A percentile compares a stretch with the other conserved stretches of the same genome.
Evolutionary conservation across 2,888 invertebrate genomes (phyloP).

Genomic region (Diadegma fenestrale): DNA sequence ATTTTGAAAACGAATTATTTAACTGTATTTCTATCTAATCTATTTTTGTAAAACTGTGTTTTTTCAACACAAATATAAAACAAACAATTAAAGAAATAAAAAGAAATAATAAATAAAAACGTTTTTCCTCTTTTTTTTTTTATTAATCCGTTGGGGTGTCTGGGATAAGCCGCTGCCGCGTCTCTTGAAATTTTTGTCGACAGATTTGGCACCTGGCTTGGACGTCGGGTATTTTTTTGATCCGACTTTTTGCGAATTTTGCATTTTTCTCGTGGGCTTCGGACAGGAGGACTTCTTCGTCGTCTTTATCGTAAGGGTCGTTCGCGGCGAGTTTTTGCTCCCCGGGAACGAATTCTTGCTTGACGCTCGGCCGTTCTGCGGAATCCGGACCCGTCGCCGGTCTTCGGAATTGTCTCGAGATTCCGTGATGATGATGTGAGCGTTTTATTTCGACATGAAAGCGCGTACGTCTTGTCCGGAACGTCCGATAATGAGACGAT

Average conservation of each 20-base stretch:
- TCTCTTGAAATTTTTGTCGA: no score
- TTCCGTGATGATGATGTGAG: slow-evolving; percentile 96
- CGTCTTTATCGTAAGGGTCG: slow-evolving; percentile 72
- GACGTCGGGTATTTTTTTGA: slow-evolving; percentile 29
- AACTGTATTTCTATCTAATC: no score
- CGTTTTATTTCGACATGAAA: slow-evolving; percentile 95
- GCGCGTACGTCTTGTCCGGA: slow-evolving; percentile 95
- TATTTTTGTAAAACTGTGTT: no score
- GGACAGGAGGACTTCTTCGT: slow-evolving; percentile 28
- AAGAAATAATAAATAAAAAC: no score
- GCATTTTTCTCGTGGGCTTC: slow-evolving; percentile 63
- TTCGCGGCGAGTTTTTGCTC: slow-evolving; percentile 77
- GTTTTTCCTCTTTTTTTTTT: no score
- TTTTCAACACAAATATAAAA: no score
- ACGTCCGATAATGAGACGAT: slow-evolving; percentile 97
- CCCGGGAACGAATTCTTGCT: slow-evolving; percentile 71
- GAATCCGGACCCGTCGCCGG: slow-evolving; percentile 30
- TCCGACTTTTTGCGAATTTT: slow-evolving; percentile 46
- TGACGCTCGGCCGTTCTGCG: slow-evolving; percentile 62
- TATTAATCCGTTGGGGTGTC: no score
- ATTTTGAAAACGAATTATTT: no score
- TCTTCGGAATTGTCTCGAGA: no score
- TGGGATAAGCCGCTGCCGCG: no score
- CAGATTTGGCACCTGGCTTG: no score
- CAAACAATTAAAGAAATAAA: no score